Conservation (phyloP, 2,797 vertebrate species). For the Fringilla coelebs region DNA sequence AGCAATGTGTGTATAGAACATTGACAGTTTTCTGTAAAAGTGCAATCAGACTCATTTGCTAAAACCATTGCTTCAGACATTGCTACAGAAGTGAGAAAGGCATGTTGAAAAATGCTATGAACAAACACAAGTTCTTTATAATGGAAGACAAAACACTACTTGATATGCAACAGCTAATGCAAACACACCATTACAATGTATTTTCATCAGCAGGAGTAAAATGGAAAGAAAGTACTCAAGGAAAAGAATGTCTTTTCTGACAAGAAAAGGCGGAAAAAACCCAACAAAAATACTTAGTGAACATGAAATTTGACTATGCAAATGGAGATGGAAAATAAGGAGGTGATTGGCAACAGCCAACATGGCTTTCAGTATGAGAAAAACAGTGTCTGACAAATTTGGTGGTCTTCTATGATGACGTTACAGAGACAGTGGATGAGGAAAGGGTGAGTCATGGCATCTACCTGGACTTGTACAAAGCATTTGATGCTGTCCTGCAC, state of each 20-base stretch:
- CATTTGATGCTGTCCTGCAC: background rate
- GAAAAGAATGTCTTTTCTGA: background rate
- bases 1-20: background rate
- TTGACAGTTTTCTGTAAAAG: background rate
- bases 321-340: background rate
- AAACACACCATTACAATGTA: background rate
- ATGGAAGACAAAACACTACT: background rate
- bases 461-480: background rate
- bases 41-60: background rate
- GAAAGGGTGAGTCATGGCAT: background rate
- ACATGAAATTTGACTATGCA: background rate
- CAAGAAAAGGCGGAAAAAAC: background rate
- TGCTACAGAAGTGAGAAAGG: background rate
- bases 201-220: background rate
- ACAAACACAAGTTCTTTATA: background rate
- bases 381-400: background rate
- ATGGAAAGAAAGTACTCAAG: background rate
- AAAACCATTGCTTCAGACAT: background rate
- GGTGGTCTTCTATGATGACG: background rate
- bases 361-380: background rate
- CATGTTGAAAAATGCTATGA: background rate
- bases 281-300: background rate
- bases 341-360: background rate
- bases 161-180: background rate
- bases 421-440: background rate